Percentiles rank a stretch among this genome's conserved stretches.
These are phyloP conservation scores for Rhabdornis inornatus DNA, from an alignment of 2,113 vertebrate genomes.

Conservation along the genomic window DNA sequence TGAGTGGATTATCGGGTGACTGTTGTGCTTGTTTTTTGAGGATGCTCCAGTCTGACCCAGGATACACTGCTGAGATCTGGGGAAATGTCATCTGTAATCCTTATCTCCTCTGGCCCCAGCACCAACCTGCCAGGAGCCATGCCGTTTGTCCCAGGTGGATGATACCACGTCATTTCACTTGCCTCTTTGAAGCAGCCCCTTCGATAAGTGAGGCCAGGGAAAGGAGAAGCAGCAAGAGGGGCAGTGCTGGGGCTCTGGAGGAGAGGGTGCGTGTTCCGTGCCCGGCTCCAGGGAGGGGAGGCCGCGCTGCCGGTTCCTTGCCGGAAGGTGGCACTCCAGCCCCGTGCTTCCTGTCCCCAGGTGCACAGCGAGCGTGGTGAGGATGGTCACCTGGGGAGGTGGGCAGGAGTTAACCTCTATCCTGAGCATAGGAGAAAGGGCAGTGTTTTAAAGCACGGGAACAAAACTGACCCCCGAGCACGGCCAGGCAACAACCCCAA, in stretches of 20 bases:
- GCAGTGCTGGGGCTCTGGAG: neutral
- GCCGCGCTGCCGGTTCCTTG: neutral
- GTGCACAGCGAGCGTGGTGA: fast-evolving
- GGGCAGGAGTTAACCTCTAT: neutral
- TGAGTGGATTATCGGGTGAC: neutral
- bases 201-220: neutral
- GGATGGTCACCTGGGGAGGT: neutral
- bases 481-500: neutral
- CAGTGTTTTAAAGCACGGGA: neutral
- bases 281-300: neutral
- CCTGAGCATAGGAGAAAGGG: neutral
- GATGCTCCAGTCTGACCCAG: neutral
- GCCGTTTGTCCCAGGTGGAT: fast-evolving
- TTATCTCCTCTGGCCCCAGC: neutral
- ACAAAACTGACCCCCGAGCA: neutral
- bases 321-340: conserved; percentile 58
- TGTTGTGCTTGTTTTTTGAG: neutral
- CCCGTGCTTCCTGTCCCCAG: neutral
- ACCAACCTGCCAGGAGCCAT: neutral
- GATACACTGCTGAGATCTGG: neutral
- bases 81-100: neutral
- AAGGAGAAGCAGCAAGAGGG: fast-evolving
- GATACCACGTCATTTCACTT: neutral
- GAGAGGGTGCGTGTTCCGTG: too few species aligned
- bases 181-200: neutral